Conservation (phyloP, 2,888 invertebrate genomes). For the Ectobius pallidus region DNA sequence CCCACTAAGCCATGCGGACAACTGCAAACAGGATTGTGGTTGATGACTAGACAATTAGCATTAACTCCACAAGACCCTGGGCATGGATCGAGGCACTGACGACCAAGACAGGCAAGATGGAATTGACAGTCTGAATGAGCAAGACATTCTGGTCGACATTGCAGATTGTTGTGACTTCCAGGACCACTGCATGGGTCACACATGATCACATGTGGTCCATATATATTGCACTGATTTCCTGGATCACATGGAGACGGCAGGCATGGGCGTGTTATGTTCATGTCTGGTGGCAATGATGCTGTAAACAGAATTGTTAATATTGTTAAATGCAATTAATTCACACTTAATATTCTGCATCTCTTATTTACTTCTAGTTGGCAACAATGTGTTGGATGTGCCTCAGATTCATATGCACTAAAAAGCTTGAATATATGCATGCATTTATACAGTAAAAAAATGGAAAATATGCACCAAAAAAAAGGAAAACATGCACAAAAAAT, state of each 20-base stretch:
- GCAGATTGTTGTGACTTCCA: constrained; percentile 69
- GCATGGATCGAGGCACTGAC: constrained; percentile 78
- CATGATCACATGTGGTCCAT: constrained; percentile 76
- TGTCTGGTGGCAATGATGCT: constrained; percentile 9
- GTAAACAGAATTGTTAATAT: not conserved
- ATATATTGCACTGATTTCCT: constrained; percentile 70
- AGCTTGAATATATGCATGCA: no score
- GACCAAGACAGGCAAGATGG: constrained; percentile 75
- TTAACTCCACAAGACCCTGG: constrained; percentile 79
- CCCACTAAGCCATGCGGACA: constrained; percentile 72
- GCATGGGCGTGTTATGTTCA: constrained; percentile 65
- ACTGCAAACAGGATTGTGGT: constrained; percentile 75
- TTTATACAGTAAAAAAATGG: no score
- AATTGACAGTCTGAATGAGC: constrained; percentile 81
- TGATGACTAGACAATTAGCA: constrained; percentile 71
- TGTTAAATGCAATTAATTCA: no score
- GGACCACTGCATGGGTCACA: constrained; percentile 78
- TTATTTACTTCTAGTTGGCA: no score
- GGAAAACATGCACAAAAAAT: no score
- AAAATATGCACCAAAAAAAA: no score
- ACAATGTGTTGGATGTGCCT: no score
- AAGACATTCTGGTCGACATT: constrained; percentile 83
- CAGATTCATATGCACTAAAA: no score
- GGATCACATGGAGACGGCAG: constrained; percentile 78
- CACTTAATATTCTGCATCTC: no score